Evolutionary conservation across 2,888 invertebrate genomes (phyloP), one percentile per base, ranked within the genome.

Genomic region (Hyalella azteca): DNA sequence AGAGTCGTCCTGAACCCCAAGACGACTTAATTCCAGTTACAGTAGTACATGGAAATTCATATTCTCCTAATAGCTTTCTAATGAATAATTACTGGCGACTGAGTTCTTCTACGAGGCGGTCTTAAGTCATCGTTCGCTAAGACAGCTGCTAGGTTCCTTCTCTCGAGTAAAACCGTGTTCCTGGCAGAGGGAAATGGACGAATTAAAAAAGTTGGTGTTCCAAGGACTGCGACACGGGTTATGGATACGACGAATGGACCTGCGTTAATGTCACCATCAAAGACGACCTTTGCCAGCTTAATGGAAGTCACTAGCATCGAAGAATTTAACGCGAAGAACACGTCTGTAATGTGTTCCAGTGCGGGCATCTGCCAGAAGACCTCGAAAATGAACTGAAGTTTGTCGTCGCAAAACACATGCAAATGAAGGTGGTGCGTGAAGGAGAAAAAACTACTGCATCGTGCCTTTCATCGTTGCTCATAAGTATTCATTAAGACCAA

Each of bases 161-260:
- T 19, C 29, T 45, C 9, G 22, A 75, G 3, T 5, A 29, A 36
- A 75, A 41, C 36, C n/a, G 22, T 39, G 29, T 36, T n/a, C n/a
- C 40, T 19, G 0, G 29, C 22, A 75, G 22, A n/a, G 75, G 45
- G 3, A 45, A 45, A 75, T 75, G 75, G 75, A 19, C 29, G 3
- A 15, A 41, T 26, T 5, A 75, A 75, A 45, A 75, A 39, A n/a
- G 39, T 75, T 75, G 45, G 40, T 75, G 75, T 19, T 39, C 39
- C 29, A 13, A 75, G 45, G 39, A 9, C 13, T 75, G 75, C n/a
- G 75, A 45, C 26, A 45, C 75, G 13, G 75, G 75, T 0, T 29
- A 75, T n/a, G 75, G 75, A 0, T 75, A 75, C 75, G 75, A 45
- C 29, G 40, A 75, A 26, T 75, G 75, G 75, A 41, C 9, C n/a